Percentiles rank a stretch among this genome's conserved stretches.
Conservation (phyloP, 2,113 vertebrate species). For the Numida meleagris region DNA sequence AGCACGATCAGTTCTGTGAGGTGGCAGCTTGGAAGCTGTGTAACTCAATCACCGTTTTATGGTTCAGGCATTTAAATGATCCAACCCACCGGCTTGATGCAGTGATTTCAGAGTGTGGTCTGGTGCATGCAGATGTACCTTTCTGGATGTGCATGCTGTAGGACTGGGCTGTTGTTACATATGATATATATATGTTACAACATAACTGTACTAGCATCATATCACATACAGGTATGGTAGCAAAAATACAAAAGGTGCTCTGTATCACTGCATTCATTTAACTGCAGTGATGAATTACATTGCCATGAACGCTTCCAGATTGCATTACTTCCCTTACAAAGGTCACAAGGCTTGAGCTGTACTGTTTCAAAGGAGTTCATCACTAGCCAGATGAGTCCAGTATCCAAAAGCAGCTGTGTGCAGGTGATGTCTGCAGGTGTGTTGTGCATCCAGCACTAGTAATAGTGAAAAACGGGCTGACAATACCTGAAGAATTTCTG, state of each 20-base stretch:
- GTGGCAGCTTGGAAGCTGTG: neutral
- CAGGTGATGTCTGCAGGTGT: neutral
- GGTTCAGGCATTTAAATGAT: constrained; percentile 34
- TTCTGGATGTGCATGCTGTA: neutral
- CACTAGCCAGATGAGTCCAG: rapidly evolving
- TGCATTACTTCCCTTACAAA: neutral
- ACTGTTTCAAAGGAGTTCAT: neutral
- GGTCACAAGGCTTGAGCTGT: neutral
- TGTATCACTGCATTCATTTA: neutral
- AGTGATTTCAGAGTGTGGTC: neutral
- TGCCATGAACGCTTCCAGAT: neutral
- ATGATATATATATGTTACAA: too few species aligned
- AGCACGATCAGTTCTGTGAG: neutral
- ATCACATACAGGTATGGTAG: neutral
- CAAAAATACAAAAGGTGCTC: neutral
- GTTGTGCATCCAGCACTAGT: neutral
- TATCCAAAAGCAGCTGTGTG: neutral
- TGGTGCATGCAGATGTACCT: neutral
- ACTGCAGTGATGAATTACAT: neutral
- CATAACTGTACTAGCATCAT: neutral
- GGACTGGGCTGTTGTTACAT: neutral
- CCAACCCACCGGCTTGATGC: neutral
- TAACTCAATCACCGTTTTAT: neutral
- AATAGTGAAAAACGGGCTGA: rapidly evolving
- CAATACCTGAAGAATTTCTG: neutral